phyloP scores from a whole-genome alignment of 2,888 invertebrate species.

The Piscicola geometra region DNA sequence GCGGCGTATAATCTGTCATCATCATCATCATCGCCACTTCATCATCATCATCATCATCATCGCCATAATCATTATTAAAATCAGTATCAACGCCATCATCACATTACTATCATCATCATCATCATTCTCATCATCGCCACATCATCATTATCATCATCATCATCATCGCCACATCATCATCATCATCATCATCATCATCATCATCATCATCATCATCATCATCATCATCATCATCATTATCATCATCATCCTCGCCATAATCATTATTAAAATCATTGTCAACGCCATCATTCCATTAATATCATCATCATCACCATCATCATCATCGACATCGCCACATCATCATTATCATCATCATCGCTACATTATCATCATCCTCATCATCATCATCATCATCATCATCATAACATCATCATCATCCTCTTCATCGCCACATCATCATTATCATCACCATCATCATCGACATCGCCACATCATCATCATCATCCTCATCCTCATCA shows the following conservation, averaged over 20 bases:
- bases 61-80: neutral
- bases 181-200: conserved; percentile 15
- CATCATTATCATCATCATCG: conserved; percentile 5
- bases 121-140: conserved; percentile 36
- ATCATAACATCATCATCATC: too few relatives aligned
- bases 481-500: too few relatives aligned
- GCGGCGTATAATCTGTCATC: conserved; percentile 76
- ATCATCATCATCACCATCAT: conserved; percentile 12
- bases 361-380: neutral
- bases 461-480: too few relatives aligned
- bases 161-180: conserved; percentile 22
- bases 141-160: conserved; percentile 35
- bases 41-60: conserved; percentile 26
- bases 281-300: neutral
- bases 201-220: neutral
- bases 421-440: too few relatives aligned
- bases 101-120: conserved; percentile 36
- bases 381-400: too few relatives aligned
- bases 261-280: neutral
- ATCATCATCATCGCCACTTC: conserved; percentile 26
- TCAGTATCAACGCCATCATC: conserved; percentile 33
- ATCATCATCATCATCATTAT: too few relatives aligned
- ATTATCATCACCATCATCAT: too few relatives aligned
- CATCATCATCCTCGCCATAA: too few relatives aligned
- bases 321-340: conserved; percentile 8